phyloP scores from a whole-genome alignment of 2,797 vertebrate species.

The Cirrhinus mrigala region DNA sequence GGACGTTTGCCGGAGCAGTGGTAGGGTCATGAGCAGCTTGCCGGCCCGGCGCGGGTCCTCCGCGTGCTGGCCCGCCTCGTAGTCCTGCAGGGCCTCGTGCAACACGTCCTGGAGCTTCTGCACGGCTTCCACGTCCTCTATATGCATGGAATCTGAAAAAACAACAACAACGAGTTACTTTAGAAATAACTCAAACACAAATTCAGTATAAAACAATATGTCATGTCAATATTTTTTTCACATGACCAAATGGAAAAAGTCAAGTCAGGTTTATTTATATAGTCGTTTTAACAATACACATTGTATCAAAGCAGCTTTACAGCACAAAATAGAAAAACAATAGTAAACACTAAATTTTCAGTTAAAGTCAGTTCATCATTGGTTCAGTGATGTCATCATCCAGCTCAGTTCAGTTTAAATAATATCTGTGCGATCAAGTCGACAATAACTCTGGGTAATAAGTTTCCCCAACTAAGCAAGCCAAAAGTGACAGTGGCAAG shows the following conservation, averaged over 20 bases:
- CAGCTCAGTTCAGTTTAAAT: too few species aligned
- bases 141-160: slow-evolving; percentile 96
- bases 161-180: slow-evolving; percentile 9
- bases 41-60: slow-evolving; percentile 96
- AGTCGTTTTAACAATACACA: too few species aligned
- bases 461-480: too few species aligned
- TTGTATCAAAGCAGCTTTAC: too few species aligned
- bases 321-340: too few species aligned
- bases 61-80: slow-evolving; percentile 92
- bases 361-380: too few species aligned
- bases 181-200: not conserved
- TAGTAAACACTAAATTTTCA: too few species aligned
- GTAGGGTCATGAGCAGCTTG: slow-evolving; percentile 98
- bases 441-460: too few species aligned
- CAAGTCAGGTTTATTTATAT: too few species aligned
- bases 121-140: slow-evolving; percentile 98
- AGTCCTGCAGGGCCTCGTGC: slow-evolving; percentile 98
- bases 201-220: not conserved
- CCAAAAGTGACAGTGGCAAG: too few species aligned
- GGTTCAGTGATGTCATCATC: too few species aligned
- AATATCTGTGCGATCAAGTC: too few species aligned
- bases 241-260: not conserved
- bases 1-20: slow-evolving; percentile 96
- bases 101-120: slow-evolving; percentile 99
- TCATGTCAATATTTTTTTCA: not conserved